Percentiles rank a stretch among this genome's conserved stretches.
phyloP scores from a whole-genome alignment of 2,113 vertebrate genomes.

The Sceloporus tristichus region DNA sequence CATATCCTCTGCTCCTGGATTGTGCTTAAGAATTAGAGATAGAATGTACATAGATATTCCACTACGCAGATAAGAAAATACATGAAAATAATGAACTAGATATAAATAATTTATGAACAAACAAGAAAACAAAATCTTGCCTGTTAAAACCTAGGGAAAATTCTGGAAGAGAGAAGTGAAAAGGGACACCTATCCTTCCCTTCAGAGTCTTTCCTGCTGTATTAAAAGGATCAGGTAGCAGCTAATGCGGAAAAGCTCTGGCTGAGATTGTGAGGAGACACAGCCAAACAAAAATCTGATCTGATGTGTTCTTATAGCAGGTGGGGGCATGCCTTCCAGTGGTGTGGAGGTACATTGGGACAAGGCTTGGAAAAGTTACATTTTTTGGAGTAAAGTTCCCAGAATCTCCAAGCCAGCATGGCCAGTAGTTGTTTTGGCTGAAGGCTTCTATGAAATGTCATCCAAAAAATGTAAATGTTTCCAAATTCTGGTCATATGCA shows the following conservation, averaged over 20 bases:
- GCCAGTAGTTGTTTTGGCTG: not conserved
- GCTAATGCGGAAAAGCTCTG: not conserved
- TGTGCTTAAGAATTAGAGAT: too few relatives aligned
- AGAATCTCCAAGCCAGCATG: not conserved
- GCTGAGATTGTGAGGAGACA: not conserved
- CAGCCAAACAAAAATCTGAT: too few relatives aligned
- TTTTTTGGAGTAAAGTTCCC: not conserved
- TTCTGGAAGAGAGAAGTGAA: not conserved
- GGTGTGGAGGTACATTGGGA: too few relatives aligned
- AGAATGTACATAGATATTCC: too few relatives aligned
- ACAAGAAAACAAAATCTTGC: not conserved
- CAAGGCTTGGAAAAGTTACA: not conserved
- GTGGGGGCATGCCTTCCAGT: too few relatives aligned
- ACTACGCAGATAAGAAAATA: too few relatives aligned
- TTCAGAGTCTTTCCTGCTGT: not conserved
- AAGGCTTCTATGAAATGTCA: too few relatives aligned
- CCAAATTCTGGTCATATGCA: too few relatives aligned
- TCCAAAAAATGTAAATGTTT: too few relatives aligned
- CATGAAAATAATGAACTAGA: too few relatives aligned
- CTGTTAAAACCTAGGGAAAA: not conserved
- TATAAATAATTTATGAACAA: too few relatives aligned
- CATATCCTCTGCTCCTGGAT: not conserved
- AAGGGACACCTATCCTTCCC: not conserved
- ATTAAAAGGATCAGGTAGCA: constrained; percentile 2
- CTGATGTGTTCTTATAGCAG: too few relatives aligned